Conservation (phyloP, 2,888 invertebrate species). For the Andrena minutula region DNA sequence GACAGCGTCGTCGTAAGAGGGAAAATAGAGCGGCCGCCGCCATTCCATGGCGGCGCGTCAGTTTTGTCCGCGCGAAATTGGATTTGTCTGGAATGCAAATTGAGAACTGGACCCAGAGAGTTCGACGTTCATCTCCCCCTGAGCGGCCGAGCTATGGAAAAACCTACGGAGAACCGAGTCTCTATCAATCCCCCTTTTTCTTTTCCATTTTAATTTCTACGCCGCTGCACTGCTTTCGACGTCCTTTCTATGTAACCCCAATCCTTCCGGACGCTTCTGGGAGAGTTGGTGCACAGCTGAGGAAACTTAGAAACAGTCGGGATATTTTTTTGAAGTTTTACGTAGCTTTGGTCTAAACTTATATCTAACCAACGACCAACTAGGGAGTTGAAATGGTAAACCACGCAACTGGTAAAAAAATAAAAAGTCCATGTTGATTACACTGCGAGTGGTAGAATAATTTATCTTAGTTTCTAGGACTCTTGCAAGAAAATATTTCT, state of each 20-base stretch:
- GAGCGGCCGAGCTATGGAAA: slow-evolving; percentile 30
- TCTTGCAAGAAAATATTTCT: too few species aligned
- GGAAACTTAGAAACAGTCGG: neutral
- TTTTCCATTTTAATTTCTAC: slow-evolving; percentile 10
- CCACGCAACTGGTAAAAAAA: too few species aligned
- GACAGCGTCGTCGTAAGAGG: slow-evolving; percentile 54
- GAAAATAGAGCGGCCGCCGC: slow-evolving; percentile 56
- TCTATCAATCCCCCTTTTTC: slow-evolving; percentile 44
- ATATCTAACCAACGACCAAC: too few species aligned
- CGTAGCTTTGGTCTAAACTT: too few species aligned
- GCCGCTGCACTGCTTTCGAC: neutral
- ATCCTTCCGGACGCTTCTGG: neutral
- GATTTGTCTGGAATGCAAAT: slow-evolving; percentile 79
- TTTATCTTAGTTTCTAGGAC: too few species aligned
- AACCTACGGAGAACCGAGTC: slow-evolving; percentile 33
- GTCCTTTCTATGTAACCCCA: neutral
- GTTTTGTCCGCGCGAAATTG: slow-evolving; percentile 76
- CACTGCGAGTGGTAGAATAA: too few species aligned
- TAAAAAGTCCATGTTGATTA: too few species aligned
- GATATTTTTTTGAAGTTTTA: too few species aligned
- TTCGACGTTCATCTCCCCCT: slow-evolving; percentile 50
- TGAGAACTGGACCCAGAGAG: slow-evolving; percentile 62
- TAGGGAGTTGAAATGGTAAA: too few species aligned
- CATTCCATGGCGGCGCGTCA: slow-evolving; percentile 60
- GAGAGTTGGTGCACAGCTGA: neutral